Base-by-base conservation (phyloP, 2,113 vertebrate genomes). In the Chauna torquata region DNA sequence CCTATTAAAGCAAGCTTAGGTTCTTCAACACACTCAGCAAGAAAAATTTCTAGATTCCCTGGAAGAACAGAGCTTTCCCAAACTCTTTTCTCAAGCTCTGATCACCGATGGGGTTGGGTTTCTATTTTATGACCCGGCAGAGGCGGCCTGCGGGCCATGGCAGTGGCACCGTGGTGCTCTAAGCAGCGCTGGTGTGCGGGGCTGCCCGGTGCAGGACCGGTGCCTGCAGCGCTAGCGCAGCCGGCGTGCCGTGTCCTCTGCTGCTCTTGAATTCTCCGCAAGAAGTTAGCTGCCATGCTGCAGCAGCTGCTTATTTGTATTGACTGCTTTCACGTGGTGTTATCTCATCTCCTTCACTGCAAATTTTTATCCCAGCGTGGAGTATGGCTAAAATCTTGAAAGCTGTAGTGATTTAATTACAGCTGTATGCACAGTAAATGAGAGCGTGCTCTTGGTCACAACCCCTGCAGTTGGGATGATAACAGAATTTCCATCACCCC, bases 391-490 rank as follows among this genome's bases (percentile, higher is more conserved):
- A 64, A 80, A 91, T 54, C 50, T 77, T 77, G 45, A 89, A 94
- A 92, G 65, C 84, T 68, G 92, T 62, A 81, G 65, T 81, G 12
- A 79, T 94, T 96, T 96, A 94, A 89, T 96, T 92, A 91, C 85
- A 89, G 47, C 70, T 85, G 75, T 92, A 49, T 49, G 92, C 81
- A 68, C 40, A 78, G 88, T 49, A 95, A 93, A 89, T 49, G 76
- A 93, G 75, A 95, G 28, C 16, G 5, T 65, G 89, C 52, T 87
- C 69, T 86, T 5, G 10, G 61, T 88, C 57, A 92, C 83, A 86
- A 80, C 65, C 72, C 42, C 69, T 81, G 44, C 70, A 82, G 84
- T 57, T 91, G 49, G 68, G 66, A 79, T 82, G 89, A 93, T 80
- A 94, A 36, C 94, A 94, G 55, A 94, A 75, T 92, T 92, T 96